Conservation (phyloP, 2,113 vertebrate genomes). For the Oncorhynchus mykiss region DNA sequence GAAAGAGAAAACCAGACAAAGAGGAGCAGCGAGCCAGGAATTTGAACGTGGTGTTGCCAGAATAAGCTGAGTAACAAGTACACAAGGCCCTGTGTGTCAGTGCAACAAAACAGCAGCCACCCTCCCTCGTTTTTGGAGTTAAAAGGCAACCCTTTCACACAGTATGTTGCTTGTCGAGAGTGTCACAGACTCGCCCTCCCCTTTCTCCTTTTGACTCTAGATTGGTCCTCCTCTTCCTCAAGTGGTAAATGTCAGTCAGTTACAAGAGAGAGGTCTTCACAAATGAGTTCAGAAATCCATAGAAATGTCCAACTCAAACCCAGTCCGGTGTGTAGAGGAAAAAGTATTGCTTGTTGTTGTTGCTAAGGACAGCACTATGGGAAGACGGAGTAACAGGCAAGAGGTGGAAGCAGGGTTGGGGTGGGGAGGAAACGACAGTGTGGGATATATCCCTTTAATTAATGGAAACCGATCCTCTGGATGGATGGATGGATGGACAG, state of each 20-base stretch:
- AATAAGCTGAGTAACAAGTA: no score
- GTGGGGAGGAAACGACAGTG: no score
- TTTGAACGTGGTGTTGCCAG: no score
- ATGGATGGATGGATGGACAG: background rate
- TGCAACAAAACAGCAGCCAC: no score
- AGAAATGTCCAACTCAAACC: background rate
- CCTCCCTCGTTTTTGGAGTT: no score
- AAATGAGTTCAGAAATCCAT: background rate
- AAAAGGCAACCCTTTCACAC: no score
- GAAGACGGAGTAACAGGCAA: constrained; percentile 11
- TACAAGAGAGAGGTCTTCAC: background rate
- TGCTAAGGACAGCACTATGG: background rate
- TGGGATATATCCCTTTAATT: background rate
- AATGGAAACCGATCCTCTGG: background rate
- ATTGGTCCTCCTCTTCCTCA: background rate
- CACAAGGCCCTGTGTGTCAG: no score
- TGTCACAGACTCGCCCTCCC: background rate
- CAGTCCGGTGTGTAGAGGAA: background rate
- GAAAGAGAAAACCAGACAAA: no score
- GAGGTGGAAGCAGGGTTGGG: constrained; percentile 21
- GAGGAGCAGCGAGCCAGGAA: no score
- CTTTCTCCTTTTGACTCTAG: background rate
- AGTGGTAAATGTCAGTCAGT: background rate
- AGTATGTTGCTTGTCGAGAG: no score
- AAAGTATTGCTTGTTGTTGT: background rate